These are phyloP conservation scores for Cepphus grylle DNA, from an alignment of 2,113 vertebrate species.

Conservation along the genomic window DNA sequence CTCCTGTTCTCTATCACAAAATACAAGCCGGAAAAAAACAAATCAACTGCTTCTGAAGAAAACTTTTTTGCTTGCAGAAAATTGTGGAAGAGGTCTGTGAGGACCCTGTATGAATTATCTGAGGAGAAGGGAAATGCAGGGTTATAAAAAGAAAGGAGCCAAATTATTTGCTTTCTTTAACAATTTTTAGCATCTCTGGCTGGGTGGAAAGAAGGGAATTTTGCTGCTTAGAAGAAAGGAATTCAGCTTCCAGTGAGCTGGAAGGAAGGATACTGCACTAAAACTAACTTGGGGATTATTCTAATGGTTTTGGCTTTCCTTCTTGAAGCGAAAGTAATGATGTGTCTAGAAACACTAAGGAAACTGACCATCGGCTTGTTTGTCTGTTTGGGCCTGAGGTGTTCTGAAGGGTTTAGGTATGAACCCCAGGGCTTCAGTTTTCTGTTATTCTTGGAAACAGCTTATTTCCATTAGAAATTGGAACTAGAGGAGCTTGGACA, in stretches of 20 bases:
- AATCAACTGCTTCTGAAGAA: neutral
- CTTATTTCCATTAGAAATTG: neutral
- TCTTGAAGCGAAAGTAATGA: neutral
- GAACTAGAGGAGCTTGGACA: neutral
- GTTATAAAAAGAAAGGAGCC: neutral
- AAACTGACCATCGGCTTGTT: neutral
- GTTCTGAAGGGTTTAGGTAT: neutral
- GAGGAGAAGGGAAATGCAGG: neutral
- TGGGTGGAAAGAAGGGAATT: neutral
- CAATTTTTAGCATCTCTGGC: neutral
- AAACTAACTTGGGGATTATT: neutral
- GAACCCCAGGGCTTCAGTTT: neutral
- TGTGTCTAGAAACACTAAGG: neutral
- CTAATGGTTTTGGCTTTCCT: neutral
- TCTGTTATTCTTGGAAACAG: neutral
- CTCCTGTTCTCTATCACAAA: neutral
- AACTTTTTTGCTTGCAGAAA: neutral
- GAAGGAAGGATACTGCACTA: neutral
- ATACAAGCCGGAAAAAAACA: neutral
- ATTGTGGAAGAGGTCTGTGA: neutral
- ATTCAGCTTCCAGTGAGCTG: neutral
- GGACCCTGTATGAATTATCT: neutral
- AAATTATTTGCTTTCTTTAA: neutral
- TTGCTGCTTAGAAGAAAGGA: neutral
- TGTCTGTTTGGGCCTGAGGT: fast-evolving